Conservation (phyloP, 2,113 vertebrate species). For the Zosterops pallidus region DNA sequence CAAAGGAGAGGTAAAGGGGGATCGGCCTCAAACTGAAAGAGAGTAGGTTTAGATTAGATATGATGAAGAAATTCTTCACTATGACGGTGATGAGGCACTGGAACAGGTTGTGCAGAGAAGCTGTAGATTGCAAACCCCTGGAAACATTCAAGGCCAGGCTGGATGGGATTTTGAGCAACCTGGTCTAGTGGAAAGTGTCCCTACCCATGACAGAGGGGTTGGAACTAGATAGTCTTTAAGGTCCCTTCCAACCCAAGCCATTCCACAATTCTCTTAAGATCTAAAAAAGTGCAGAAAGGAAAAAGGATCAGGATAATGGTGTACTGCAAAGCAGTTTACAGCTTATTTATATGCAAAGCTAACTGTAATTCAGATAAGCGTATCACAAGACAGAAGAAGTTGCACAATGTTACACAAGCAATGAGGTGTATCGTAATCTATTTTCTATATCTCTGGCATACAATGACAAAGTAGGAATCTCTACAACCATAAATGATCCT, state of each 20-base stretch:
- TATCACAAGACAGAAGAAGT: not conserved
- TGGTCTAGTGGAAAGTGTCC: not conserved
- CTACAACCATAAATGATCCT: not conserved
- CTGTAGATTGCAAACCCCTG: not conserved
- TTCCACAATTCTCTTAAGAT: not conserved
- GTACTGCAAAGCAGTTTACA: not conserved
- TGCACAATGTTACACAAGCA: constrained; percentile 21
- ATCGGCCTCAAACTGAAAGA: not conserved
- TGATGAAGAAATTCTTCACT: not conserved
- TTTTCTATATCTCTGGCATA: not conserved
- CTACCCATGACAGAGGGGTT: not conserved
- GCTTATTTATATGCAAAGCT: not conserved
- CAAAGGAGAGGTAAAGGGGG: not conserved
- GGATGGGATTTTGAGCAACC: not conserved
- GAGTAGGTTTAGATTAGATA: not conserved
- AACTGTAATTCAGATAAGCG: not conserved
- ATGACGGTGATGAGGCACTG: not conserved
- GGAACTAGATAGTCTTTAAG: not conserved
- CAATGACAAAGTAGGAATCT: not conserved
- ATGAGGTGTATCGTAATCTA: not conserved
- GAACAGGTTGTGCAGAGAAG: not conserved
- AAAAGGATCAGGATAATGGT: not conserved
- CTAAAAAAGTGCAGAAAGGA: not conserved
- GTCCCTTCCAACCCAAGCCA: not conserved
- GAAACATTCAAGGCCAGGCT: not conserved